Conservation (phyloP, 2,888 invertebrate species). For the Pasiphila rectangulata region DNA sequence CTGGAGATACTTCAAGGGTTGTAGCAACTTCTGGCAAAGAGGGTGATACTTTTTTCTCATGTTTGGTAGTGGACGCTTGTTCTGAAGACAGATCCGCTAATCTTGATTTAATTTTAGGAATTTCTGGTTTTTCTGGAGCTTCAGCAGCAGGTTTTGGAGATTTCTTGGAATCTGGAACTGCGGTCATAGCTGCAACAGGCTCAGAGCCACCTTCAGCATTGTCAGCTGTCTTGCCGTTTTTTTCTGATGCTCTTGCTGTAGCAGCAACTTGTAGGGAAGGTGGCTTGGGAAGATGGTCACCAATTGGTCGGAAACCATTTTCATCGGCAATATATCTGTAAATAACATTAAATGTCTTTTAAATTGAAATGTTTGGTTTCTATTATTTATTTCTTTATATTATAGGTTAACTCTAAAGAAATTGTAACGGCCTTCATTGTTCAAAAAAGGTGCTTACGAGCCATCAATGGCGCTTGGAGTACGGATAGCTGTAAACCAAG, state of each 20-base stretch:
- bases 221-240: conserved; percentile 42
- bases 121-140: not conserved
- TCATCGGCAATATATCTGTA: conserved; percentile 85
- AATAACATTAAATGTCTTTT: not conserved
- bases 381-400: too few species aligned
- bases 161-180: not conserved
- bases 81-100: conserved; percentile 12
- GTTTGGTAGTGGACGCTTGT: conserved; percentile 5
- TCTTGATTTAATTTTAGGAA: conserved; percentile 13
- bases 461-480: too few species aligned
- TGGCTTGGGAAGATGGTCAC: conserved; percentile 62
- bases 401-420: too few species aligned
- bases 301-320: conserved; percentile 85
- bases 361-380: too few species aligned
- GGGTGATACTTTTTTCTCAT: not conserved
- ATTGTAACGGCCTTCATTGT: too few species aligned
- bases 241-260: conserved; percentile 6
- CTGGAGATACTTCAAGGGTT: not conserved
- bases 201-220: conserved; percentile 40
- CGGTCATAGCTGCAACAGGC: conserved; percentile 25
- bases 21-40: conserved; percentile 6
- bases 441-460: too few species aligned
- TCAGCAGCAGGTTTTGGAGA: not conserved
- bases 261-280: conserved; percentile 30
- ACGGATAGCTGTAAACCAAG: too few species aligned